Evolutionary conservation across 2,797 vertebrate genomes (phyloP).

Genomic region (Betta splendens): DNA sequence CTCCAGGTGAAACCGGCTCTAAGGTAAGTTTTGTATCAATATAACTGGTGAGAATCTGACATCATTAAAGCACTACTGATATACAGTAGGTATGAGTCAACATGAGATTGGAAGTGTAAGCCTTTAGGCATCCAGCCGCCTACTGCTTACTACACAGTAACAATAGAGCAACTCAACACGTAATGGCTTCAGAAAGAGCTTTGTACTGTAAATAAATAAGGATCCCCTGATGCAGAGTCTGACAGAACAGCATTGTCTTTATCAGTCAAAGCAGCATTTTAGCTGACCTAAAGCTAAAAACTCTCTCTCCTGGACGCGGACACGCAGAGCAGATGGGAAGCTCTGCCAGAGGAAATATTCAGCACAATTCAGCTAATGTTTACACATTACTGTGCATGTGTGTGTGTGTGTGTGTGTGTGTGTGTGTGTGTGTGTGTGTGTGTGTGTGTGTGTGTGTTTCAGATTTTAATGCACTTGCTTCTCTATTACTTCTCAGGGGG

Average conservation of each 20-base stretch:
- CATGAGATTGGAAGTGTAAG: constrained; percentile 51
- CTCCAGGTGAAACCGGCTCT: constrained; percentile 88
- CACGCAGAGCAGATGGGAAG: constrained; percentile 72
- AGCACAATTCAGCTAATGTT: constrained; percentile 70
- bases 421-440: constrained; percentile 52
- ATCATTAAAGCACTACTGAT: background rate
- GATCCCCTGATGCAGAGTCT: constrained; percentile 61
- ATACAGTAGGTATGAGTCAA: background rate
- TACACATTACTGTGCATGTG: constrained; percentile 60
- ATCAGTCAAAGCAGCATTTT: constrained; percentile 73
- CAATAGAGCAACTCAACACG: constrained; percentile 64
- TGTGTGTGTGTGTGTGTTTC: constrained; percentile 52
- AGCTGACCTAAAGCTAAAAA: constrained; percentile 67
- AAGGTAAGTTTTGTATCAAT: constrained; percentile 79
- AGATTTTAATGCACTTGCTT: constrained; percentile 61
- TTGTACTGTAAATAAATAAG: constrained; percentile 73
- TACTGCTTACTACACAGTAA: constrained; percentile 65
- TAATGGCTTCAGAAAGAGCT: constrained; percentile 75
- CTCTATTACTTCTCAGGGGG: constrained; percentile 83
- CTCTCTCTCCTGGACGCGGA: constrained; percentile 48
- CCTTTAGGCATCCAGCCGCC: constrained; percentile 45
- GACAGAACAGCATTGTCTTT: constrained; percentile 72
- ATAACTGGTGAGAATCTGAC: constrained; percentile 27
- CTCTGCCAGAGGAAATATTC: constrained; percentile 66
- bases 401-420: constrained; percentile 51